These are phyloP conservation scores for Yasuhikotakia modesta DNA, from an alignment of 2,797 vertebrate species.

Conservation along the genomic window DNA sequence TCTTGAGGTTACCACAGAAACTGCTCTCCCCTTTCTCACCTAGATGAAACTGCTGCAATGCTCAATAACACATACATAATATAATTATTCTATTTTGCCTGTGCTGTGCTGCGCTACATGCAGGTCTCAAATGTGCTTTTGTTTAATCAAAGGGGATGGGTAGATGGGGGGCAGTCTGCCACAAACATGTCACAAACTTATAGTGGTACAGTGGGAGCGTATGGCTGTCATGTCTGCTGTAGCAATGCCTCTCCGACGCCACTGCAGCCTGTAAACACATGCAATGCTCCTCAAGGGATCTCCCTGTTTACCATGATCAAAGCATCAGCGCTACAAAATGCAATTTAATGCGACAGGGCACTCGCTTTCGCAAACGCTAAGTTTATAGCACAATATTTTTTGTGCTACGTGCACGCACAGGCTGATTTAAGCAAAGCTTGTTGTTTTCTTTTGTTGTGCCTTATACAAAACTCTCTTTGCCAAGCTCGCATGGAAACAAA, in stretches of 20 bases:
- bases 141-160: constrained; percentile 30
- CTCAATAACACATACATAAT: constrained; percentile 13
- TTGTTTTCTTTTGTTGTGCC: constrained; percentile 53
- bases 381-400: constrained; percentile 55
- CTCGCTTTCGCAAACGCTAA: constrained; percentile 51
- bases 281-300: constrained; percentile 48
- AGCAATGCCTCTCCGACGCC: constrained; percentile 67
- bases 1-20: constrained; percentile 39
- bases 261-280: constrained; percentile 69
- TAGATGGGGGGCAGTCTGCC: neutral
- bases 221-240: constrained; percentile 76
- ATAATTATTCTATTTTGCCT: neutral
- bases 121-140: constrained; percentile 19
- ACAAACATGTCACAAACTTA: constrained; percentile 68
- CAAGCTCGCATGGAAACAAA: neutral
- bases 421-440: constrained; percentile 55
- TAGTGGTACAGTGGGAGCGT: constrained; percentile 70
- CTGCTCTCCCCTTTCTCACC: constrained; percentile 12
- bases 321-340: constrained; percentile 54
- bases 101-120: neutral
- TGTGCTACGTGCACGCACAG: constrained; percentile 27
- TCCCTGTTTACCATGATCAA: constrained; percentile 58
- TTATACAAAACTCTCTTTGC: neutral
- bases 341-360: constrained; percentile 57
- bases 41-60: constrained; percentile 13